Percentiles rank a stretch among this genome's conserved stretches.
Conservation (phyloP, 2,888 invertebrate species). For the Zhuqinia jingwanae region DNA sequence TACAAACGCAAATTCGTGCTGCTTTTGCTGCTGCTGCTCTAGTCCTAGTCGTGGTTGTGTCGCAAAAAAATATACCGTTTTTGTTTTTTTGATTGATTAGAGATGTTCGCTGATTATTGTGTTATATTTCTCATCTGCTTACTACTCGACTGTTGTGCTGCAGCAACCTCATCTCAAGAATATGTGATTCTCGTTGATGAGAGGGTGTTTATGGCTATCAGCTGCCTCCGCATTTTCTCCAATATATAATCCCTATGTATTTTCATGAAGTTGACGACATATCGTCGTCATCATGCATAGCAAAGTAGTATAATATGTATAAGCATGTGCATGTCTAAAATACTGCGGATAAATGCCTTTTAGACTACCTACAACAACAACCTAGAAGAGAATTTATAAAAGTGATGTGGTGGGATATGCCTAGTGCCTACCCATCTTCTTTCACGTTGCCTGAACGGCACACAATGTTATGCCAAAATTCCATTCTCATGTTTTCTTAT, state of each 20-base stretch:
- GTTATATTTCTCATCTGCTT: too few species aligned
- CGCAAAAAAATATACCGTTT: neutral
- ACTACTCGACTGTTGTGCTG: too few species aligned
- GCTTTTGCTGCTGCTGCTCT: neutral
- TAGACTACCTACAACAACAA: too few species aligned
- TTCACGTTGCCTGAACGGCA: neutral
- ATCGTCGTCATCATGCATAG: neutral
- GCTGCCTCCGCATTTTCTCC: slow-evolving; percentile 29
- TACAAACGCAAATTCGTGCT: neutral
- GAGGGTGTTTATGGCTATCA: neutral
- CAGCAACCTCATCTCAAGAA: too few species aligned
- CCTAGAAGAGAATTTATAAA: too few species aligned
- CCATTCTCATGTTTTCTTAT: too few species aligned
- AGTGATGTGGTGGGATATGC: too few species aligned
- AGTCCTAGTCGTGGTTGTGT: neutral
- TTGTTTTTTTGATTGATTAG: neutral
- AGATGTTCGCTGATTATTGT: neutral
- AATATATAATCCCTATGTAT: too few species aligned
- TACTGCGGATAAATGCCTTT: neutral
- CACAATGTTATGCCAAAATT: too few species aligned
- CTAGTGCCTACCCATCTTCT: neutral
- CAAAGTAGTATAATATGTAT: neutral
- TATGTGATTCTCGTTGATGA: neutral
- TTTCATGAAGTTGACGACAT: neutral
- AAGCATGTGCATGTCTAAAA: neutral